Percentiles rank a stretch among this genome's conserved stretches.
Evolutionary conservation across 1,140 invertebrate genomes (phyloP).

Genomic region (Papilio dardanus): DNA sequence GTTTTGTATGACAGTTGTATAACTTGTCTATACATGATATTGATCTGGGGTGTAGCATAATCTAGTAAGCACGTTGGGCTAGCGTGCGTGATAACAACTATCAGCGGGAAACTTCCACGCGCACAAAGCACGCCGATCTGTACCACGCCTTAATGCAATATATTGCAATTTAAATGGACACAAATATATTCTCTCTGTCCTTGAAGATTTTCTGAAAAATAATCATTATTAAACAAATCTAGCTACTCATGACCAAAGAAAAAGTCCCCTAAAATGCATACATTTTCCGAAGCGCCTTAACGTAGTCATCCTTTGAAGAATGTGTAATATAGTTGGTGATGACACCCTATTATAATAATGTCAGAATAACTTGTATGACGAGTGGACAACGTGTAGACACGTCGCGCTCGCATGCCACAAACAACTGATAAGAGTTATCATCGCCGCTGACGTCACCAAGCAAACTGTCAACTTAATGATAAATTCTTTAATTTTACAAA

Average conservation of each 20-base stretch:
- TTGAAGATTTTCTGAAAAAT: neutral
- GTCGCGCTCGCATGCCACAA: slow-evolving; percentile 14
- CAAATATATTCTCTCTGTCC: neutral
- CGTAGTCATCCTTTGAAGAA: too few species aligned
- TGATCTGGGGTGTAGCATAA: neutral
- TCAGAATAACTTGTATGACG: slow-evolving; percentile 3
- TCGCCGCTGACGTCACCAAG: neutral
- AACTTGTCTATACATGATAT: neutral
- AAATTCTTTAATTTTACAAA: neutral
- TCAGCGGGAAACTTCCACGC: slow-evolving; percentile 50
- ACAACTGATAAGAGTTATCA: slow-evolving; percentile 5
- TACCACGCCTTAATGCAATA: neutral
- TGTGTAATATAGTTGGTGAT: neutral
- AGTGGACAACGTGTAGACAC: slow-evolving; percentile 17
- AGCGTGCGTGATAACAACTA: slow-evolving; percentile 51
- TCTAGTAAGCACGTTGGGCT: neutral
- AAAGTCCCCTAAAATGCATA: too few species aligned
- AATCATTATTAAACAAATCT: neutral
- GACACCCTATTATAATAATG: neutral
- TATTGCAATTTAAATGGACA: neutral
- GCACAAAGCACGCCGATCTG: neutral
- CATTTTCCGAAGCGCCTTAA: too few species aligned
- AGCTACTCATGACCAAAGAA: too few species aligned
- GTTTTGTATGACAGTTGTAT: neutral
- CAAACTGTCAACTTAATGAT: slow-evolving; percentile 11